Conservation (phyloP, 2,888 invertebrate species). For the Caradrina kadenii region DNA sequence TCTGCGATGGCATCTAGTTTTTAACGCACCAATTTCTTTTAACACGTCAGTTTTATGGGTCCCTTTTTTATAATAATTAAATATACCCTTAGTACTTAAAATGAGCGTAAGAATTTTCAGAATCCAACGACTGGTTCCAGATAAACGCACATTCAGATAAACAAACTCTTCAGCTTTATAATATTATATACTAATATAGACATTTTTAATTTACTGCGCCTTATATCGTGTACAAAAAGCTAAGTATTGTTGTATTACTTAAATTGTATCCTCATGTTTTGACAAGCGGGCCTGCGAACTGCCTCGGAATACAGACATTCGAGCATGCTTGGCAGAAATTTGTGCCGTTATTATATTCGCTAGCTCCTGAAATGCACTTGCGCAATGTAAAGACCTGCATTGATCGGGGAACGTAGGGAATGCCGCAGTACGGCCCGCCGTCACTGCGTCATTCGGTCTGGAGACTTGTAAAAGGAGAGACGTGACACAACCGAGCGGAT, state of each 20-base stretch:
- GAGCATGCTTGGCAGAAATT: constrained; percentile 5
- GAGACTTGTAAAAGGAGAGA: not conserved
- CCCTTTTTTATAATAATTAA: too few species aligned
- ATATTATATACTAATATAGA: too few species aligned
- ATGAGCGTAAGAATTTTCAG: too few species aligned
- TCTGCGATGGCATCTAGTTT: too few species aligned
- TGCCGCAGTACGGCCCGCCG: constrained; percentile 8
- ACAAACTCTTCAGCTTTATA: too few species aligned
- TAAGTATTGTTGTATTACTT: too few species aligned
- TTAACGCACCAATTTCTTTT: too few species aligned
- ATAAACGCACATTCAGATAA: not conserved
- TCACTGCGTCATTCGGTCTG: constrained; percentile 7
- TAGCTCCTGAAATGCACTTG: constrained; percentile 37
- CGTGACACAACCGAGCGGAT: not conserved
- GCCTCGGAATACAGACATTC: too few species aligned
- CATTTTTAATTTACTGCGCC: too few species aligned
- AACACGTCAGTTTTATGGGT: too few species aligned
- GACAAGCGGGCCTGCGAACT: not conserved
- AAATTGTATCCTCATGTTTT: not conserved
- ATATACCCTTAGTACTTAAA: too few species aligned
- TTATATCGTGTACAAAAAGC: too few species aligned
- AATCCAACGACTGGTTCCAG: not conserved
- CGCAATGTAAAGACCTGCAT: constrained; percentile 26
- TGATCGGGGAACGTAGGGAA: constrained; percentile 3
- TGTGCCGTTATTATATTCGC: constrained; percentile 19